Evolutionary conservation across 2,113 vertebrate species (phyloP).

Genomic region (Aspidoscelis tigris): DNA sequence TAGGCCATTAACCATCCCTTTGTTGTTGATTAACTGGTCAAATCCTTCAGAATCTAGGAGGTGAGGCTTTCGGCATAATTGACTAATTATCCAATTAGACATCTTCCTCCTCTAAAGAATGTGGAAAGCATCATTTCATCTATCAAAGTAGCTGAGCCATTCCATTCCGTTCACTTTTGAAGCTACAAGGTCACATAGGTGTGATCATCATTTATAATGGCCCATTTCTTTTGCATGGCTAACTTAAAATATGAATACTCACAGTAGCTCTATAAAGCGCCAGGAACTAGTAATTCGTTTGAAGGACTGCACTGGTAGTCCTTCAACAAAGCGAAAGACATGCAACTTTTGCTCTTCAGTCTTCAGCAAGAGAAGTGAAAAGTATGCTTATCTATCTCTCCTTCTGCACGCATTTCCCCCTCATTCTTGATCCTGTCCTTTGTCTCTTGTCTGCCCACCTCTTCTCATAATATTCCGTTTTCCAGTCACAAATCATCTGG

Average conservation of each 20-base stretch:
- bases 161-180: neutral
- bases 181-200: slow-evolving; percentile 1
- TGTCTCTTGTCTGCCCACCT: too few species aligned
- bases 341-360: too few species aligned
- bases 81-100: slow-evolving; percentile 7
- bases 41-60: neutral
- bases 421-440: too few species aligned
- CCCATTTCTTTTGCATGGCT: neutral
- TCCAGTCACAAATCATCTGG: too few species aligned
- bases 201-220: neutral
- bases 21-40: neutral
- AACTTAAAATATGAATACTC: slow-evolving; percentile 5
- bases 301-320: too few species aligned
- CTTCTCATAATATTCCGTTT: too few species aligned
- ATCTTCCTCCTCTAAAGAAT: neutral
- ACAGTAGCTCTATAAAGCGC: neutral
- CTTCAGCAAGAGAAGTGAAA: too few species aligned
- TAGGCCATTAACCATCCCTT: neutral
- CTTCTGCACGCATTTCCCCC: too few species aligned
- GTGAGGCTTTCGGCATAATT: neutral
- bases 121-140: neutral
- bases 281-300: neutral
- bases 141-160: neutral
- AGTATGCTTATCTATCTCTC: too few species aligned
- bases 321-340: too few species aligned